These are phyloP conservation scores for Cryptotermes secundus DNA, from an alignment of 1,140 invertebrate species.

Conservation along the genomic window DNA sequence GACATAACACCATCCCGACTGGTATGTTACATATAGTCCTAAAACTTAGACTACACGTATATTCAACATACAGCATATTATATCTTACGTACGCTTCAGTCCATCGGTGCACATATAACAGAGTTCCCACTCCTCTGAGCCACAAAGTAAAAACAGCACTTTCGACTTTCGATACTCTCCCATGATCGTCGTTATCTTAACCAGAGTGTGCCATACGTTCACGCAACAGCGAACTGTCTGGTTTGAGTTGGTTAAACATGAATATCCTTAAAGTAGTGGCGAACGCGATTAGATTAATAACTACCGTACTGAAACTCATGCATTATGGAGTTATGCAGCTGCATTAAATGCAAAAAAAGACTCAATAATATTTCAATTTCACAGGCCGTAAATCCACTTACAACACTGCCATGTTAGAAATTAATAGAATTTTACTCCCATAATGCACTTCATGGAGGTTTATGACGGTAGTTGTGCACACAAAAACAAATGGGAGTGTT, in stretches of 20 bases:
- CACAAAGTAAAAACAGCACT: conserved; percentile 3
- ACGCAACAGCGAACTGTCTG: not conserved
- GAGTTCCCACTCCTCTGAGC: not conserved
- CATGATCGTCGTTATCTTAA: conserved; percentile 25
- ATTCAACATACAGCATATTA: not conserved
- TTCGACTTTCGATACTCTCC: conserved; percentile 30
- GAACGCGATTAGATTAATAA: not conserved
- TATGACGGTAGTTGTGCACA: conserved; percentile 25
- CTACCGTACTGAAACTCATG: not conserved
- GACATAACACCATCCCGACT: not conserved
- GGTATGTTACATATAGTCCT: not conserved
- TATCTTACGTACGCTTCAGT: not conserved
- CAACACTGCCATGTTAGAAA: conserved; percentile 31
- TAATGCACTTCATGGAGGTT: conserved; percentile 16
- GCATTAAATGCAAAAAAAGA: not conserved
- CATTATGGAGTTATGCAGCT: not conserved
- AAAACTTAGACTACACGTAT: not conserved
- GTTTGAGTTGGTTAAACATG: not conserved
- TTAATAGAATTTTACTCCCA: conserved; percentile 33
- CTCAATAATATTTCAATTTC: not conserved
- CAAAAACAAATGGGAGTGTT: not conserved
- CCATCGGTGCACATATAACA: not conserved
- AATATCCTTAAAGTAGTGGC: not conserved
- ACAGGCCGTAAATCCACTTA: conserved; percentile 27
- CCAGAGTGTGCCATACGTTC: conserved; percentile 28